Base-by-base conservation (phyloP, 2,797 vertebrate genomes). In the Parotocinclus haroldoi region DNA sequence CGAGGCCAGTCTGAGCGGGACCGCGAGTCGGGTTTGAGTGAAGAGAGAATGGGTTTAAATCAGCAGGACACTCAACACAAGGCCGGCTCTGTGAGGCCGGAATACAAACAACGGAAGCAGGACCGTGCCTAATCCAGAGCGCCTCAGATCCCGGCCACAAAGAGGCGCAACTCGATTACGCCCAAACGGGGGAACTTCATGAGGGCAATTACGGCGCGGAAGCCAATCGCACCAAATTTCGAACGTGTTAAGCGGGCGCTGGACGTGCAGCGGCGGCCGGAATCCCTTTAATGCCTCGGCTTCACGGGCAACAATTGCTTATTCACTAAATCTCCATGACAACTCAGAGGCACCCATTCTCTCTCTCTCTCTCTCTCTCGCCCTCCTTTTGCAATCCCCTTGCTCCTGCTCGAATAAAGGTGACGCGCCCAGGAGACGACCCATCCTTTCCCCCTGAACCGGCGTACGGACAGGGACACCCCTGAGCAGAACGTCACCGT, bases 301-400 rank as follows among this genome's bases (percentile, higher is more conserved):
- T 85, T 87, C 76, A 78, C 75, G 75, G 79, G 64, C 75, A 85
- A 81, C 81, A 83, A 80, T 80, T 80, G 83, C 83, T 85, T 86
- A 87, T 90, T 89, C 82, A 85, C 82, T 78, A 81, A 83, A 88
- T 90, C 86, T 80, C 88, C 84, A 88, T 89, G 90, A 90, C 88
- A 89, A 91, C 89, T 86, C 82, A 51, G 75, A 77, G 77, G 83
- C 83, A 81, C 82, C 85, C 82, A 56, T 53, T 76, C 49, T 53
- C 38, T 80, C 82, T 27, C 82, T 76, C 49, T 53, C 38, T 80
- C 82, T 76, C 49, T 53, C 38, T 80, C 82, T 81, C 80, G n/a
- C 37, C 44, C 36, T 13, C 38, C 69, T 63, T 49, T 44, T 45
- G 69, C 74, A 80, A 82, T 84, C 82, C 68, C 75, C 66, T 79